A percentile compares a stretch with the other conserved stretches of the same genome.
Conservation (phyloP, 1,140 invertebrate genomes). For the Lutraria rhynchaena region DNA sequence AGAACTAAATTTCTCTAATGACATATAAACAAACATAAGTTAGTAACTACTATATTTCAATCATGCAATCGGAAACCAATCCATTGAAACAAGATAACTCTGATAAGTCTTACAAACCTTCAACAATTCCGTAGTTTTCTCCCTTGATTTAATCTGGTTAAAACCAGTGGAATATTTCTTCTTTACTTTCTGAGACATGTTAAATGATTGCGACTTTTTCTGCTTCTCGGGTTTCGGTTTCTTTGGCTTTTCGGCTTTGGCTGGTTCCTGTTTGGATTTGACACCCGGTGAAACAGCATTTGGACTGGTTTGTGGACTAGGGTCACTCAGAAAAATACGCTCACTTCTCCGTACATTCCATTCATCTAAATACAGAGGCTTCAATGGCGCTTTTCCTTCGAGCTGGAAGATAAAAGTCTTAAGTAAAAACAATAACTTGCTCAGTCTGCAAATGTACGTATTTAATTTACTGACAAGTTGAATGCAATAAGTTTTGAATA, state of each 20-base stretch:
- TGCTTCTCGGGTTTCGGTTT: slow-evolving; percentile 64
- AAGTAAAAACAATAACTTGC: too few relatives aligned
- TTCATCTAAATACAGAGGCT: slow-evolving; percentile 79
- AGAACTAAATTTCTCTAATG: too few relatives aligned
- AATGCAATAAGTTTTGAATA: too few relatives aligned
- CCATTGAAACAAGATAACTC: neutral
- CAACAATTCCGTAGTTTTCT: slow-evolving; percentile 52
- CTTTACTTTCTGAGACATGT: slow-evolving; percentile 74
- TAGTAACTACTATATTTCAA: too few relatives aligned
- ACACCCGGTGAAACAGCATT: slow-evolving; percentile 45
- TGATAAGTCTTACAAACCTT: slow-evolving; percentile 18
- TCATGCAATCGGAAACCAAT: too few relatives aligned
- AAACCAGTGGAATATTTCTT: slow-evolving; percentile 74
- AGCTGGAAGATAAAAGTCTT: slow-evolving; percentile 64
- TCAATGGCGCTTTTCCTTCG: slow-evolving; percentile 66
- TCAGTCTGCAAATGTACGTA: too few relatives aligned
- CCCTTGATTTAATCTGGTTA: slow-evolving; percentile 56
- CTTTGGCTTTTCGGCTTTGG: slow-evolving; percentile 9
- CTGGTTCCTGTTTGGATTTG: slow-evolving; percentile 25
- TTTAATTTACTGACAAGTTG: too few relatives aligned
- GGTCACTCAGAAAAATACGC: slow-evolving; percentile 82
- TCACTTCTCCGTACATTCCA: slow-evolving; percentile 82
- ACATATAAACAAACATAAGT: too few relatives aligned
- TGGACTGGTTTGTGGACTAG: slow-evolving; percentile 78
- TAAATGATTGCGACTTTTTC: slow-evolving; percentile 75